Evolutionary conservation across 1,140 invertebrate genomes (phyloP), one percentile per base, ranked within the genome.

Genomic region (Spodoptera litura): DNA sequence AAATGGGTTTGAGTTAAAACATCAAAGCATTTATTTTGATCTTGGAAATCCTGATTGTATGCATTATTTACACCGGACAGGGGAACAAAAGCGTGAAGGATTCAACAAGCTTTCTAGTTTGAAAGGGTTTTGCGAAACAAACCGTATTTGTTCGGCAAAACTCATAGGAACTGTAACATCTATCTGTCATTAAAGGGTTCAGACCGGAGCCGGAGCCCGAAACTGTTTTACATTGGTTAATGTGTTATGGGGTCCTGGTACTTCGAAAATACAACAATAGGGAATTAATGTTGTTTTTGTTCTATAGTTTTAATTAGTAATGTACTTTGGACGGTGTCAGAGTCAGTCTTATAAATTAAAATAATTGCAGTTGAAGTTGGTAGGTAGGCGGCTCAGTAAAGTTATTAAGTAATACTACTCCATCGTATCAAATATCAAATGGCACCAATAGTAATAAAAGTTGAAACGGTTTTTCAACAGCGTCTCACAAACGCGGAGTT

Each of bases 371-470:
- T 44, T 6, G 4, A 6, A 9, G n/a, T n/a, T n/a, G 3, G 38
- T 44, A 10, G 38, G 8, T 10, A 44, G 38, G 38, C 6, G 6
- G 38, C 38, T 44, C 38, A 8, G 38, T 44, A 44, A 44, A 44
- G 38, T 6, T 44, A 44, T 31, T 44, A 44, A 44, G 38, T 44
- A 44, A 44, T 44, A 44, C 38, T 44, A 2, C 38, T 6, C 38
- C 38, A 35, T 55, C 13, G n/a, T 55, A 38, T 56, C 52, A 51
- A 25, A 61, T 20, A 73, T 56, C 31, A 44, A 73, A 73, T 59
- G 44, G 49, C 56, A 80, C 51, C 78, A 75, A 82, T 78, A 80
- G 76, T 73, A 82, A 78, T 78, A 80, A 80, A 80, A 75, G 61
- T 73, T 53, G 70, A n/a, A 75, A 64, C 38, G 73, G 73, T 76